A percentile compares a stretch with the other conserved stretches of the same genome.
phyloP scores from a whole-genome alignment of 2,797 vertebrate genomes.

The Xyrichtys novacula region DNA sequence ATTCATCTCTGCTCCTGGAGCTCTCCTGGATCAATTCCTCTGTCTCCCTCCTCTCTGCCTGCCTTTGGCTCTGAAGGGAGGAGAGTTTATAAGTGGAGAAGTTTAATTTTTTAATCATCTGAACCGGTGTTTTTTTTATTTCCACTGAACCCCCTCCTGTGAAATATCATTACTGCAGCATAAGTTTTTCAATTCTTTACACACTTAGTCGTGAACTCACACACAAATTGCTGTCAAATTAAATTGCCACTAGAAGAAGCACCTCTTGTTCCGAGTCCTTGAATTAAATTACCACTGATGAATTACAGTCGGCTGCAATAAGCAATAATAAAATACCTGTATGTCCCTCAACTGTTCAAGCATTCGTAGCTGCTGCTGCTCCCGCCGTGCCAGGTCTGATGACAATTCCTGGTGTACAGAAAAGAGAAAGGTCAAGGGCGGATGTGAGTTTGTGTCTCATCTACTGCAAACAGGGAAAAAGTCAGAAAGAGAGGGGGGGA shows the following conservation, averaged over 20 bases:
- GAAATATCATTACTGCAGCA: slow-evolving; percentile 6
- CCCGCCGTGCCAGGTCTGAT: slow-evolving; percentile 86
- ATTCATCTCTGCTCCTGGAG: slow-evolving; percentile 88
- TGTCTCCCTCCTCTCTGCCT: slow-evolving; percentile 84
- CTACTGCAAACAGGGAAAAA: slow-evolving; percentile 4
- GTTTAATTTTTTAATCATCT: slow-evolving; percentile 16
- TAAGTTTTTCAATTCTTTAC: neutral
- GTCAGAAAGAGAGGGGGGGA: neutral
- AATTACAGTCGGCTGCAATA: neutral
- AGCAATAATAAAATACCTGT: slow-evolving; percentile 70
- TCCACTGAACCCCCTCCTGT: neutral
- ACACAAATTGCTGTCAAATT: neutral
- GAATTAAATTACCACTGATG: slow-evolving; percentile 17
- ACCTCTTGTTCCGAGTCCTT: neutral
- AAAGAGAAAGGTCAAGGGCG: slow-evolving; percentile 45
- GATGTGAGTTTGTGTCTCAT: slow-evolving; percentile 11
- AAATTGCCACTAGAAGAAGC: slow-evolving; percentile 16
- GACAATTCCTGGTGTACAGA: slow-evolving; percentile 84
- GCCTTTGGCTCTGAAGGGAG: slow-evolving; percentile 78
- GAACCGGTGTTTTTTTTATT: slow-evolving; percentile 3
- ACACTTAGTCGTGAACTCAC: slow-evolving; percentile 4
- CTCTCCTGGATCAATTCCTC: slow-evolving; percentile 86
- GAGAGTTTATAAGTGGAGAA: slow-evolving; percentile 15
- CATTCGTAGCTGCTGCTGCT: slow-evolving; percentile 91
- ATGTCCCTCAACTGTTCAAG: slow-evolving; percentile 91